Conservation (phyloP, 2,888 invertebrate species). For the Entomobrya multifasciata region DNA sequence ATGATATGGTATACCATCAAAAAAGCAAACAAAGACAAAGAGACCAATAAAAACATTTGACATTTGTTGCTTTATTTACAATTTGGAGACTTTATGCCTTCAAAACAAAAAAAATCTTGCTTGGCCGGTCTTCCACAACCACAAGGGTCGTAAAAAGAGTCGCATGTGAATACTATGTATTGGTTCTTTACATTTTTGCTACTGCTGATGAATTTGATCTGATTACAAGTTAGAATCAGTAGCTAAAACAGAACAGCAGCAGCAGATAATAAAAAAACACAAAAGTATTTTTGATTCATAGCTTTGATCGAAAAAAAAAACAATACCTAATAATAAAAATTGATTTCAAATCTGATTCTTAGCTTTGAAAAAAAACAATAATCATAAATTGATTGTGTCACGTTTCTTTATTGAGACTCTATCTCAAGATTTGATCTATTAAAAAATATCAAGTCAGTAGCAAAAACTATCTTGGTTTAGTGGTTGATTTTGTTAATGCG, state of each 20-base stretch:
- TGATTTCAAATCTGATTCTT: slow-evolving; percentile 31
- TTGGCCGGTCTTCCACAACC: slow-evolving; percentile 47
- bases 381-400: slow-evolving; percentile 59
- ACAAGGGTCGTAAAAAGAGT: slow-evolving; percentile 18
- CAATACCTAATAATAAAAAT: slow-evolving; percentile 39
- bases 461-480: slow-evolving; percentile 4
- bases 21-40: too few species aligned
- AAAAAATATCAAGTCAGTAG: slow-evolving; percentile 36
- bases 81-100: slow-evolving; percentile 3
- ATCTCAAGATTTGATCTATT: slow-evolving; percentile 38
- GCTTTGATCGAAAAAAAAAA: not conserved
- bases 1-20: too few species aligned
- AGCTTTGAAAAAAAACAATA: not conserved
- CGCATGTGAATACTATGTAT: not conserved
- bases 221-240: slow-evolving; percentile 11
- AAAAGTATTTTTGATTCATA: slow-evolving; percentile 48
- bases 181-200: not conserved
- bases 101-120: slow-evolving; percentile 43
- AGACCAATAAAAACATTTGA: slow-evolving; percentile 32
- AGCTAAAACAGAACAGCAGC: too few species aligned
- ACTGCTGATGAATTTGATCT: slow-evolving; percentile 30
- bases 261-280: too few species aligned
- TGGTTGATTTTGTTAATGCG: slow-evolving; percentile 12
- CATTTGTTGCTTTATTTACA: slow-evolving; percentile 57
- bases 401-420: slow-evolving; percentile 55